Conservation (phyloP, 1,140 invertebrate species). For the Cyclargus thomasi region DNA sequence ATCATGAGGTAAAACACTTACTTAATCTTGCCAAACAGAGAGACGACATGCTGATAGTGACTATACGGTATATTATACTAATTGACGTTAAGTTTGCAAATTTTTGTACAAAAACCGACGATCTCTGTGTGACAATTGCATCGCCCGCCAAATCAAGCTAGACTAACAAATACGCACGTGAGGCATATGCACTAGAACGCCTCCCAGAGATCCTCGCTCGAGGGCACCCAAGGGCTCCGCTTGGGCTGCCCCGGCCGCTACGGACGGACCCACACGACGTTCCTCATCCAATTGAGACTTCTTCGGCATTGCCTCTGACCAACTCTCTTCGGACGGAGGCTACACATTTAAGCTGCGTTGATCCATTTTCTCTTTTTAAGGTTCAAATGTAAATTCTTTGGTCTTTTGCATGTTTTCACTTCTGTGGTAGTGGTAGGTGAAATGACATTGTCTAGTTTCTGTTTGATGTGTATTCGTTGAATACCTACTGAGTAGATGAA, state of each 20-base stretch:
- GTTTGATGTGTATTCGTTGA: neutral
- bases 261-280: constrained; percentile 34
- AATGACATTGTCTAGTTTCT: neutral
- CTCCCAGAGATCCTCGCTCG: constrained; percentile 47
- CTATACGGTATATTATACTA: neutral
- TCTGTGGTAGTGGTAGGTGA: neutral
- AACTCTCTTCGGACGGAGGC: constrained; percentile 44
- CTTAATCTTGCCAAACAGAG: constrained; percentile 4
- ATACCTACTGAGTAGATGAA: neutral
- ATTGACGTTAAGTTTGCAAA: neutral
- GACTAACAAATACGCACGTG: constrained; percentile 78
- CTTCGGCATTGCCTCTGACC: constrained; percentile 37
- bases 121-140: constrained; percentile 14
- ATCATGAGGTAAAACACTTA: neutral
- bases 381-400: neutral
- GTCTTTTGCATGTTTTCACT: neutral
- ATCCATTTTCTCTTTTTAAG: neutral
- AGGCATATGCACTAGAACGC: constrained; percentile 81
- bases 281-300: constrained; percentile 39
- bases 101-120: constrained; percentile 16
- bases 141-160: constrained; percentile 15
- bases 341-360: constrained; percentile 20
- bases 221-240: constrained; percentile 5
- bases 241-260: constrained; percentile 16
- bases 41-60: neutral